A percentile compares a stretch with the other conserved stretches of the same genome.
These are phyloP conservation scores for Arnoldichthys spilopterus DNA, from an alignment of 2,797 vertebrate genomes.

Conservation along the genomic window DNA sequence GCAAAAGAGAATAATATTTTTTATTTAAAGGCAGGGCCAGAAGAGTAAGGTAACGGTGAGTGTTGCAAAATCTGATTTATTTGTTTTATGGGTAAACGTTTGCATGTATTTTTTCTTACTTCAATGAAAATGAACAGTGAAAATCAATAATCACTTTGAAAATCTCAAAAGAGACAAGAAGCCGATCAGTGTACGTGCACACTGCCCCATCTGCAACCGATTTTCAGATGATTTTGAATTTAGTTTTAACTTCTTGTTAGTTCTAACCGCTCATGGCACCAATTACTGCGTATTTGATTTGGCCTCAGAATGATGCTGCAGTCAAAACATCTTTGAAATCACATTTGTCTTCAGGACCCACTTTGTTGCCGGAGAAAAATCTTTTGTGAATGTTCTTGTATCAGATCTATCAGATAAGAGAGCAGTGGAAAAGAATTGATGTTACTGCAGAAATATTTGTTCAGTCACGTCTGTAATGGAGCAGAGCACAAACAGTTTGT, in stretches of 20 bases:
- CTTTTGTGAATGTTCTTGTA: not conserved
- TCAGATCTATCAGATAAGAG: not conserved
- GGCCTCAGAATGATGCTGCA: not conserved
- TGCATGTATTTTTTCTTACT: too few species aligned
- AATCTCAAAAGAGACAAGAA: too few species aligned
- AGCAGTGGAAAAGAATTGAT: not conserved
- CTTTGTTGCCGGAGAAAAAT: not conserved
- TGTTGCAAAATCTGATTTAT: too few species aligned
- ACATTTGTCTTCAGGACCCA: not conserved
- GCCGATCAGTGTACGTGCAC: too few species aligned
- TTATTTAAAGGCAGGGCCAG: too few species aligned
- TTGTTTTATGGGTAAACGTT: too few species aligned
- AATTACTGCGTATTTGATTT: not conserved
- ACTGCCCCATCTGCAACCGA: not conserved
- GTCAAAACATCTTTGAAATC: not conserved
- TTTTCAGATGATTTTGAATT: not conserved
- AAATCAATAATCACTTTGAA: too few species aligned
- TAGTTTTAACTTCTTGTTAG: not conserved
- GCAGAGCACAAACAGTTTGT: not conserved
- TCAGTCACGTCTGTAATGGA: conserved; percentile 13
- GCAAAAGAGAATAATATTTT: too few species aligned
- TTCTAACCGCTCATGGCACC: not conserved
- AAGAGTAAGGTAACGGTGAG: too few species aligned
- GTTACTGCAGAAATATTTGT: conserved; percentile 12
- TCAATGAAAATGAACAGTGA: too few species aligned